Conservation (phyloP, 2,113 vertebrate genomes). For the Microtus montanus region DNA sequence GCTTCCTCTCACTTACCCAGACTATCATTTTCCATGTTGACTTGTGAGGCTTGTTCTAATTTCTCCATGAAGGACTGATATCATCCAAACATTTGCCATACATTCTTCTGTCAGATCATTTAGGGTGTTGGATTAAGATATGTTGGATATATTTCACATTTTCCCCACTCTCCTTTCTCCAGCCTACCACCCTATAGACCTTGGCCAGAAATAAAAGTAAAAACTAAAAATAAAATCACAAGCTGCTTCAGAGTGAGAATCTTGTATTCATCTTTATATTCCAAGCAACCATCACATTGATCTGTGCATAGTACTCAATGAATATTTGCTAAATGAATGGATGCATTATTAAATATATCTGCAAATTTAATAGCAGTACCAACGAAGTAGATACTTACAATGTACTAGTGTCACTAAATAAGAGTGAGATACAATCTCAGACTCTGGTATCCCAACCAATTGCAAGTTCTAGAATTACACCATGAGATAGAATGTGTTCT, state of each 20-base stretch:
- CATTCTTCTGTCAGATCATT: not conserved
- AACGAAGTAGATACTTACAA: conserved; percentile 39
- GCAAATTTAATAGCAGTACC: conserved; percentile 17
- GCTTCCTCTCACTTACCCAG: not conserved
- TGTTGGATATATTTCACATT: not conserved
- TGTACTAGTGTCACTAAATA: conserved; percentile 23
- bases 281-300: not conserved
- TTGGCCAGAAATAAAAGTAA: not conserved
- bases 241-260: not conserved
- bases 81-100: not conserved
- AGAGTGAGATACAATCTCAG: conserved; percentile 45
- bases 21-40: not conserved
- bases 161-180: not conserved
- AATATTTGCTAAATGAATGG: conserved; percentile 31
- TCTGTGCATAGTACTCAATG: not conserved
- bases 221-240: not conserved
- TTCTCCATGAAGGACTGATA: not conserved
- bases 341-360: conserved; percentile 12
- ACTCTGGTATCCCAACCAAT: conserved; percentile 54
- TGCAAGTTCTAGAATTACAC: conserved; percentile 67
- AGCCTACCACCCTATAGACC: too few relatives aligned
- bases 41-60: not conserved
- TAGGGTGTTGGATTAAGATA: not conserved
- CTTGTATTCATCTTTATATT: not conserved
- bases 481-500: conserved; percentile 50